Conservation (phyloP, 1,140 invertebrate species). For the Zaprionus ghesquierei region DNA sequence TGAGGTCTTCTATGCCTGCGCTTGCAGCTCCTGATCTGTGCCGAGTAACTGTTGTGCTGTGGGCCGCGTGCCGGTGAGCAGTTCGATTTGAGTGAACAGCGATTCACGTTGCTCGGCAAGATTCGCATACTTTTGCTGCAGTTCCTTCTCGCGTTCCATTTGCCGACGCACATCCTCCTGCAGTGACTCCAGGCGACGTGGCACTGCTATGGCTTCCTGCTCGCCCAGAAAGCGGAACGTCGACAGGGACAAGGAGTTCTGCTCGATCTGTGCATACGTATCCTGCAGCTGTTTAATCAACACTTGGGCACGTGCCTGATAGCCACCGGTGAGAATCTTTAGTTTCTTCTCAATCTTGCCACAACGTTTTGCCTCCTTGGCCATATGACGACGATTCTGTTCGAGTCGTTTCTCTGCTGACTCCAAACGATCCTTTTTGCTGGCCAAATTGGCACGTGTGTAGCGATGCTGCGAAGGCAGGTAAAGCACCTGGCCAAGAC, state of each 20-base stretch:
- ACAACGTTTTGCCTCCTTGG: constrained; percentile 96
- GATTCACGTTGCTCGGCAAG: constrained; percentile 63
- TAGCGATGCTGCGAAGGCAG: constrained; percentile 94
- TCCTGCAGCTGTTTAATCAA: constrained; percentile 96
- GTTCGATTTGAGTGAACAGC: constrained; percentile 52
- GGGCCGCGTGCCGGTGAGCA: constrained; percentile 45
- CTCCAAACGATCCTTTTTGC: constrained; percentile 97
- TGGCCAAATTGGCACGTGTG: constrained; percentile 96
- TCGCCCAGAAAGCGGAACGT: constrained; percentile 96
- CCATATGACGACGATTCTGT: constrained; percentile 96
- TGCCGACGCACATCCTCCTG: constrained; percentile 97
- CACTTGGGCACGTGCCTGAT: constrained; percentile 92
- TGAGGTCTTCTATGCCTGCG: constrained; percentile 14
- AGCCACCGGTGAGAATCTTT: constrained; percentile 95
- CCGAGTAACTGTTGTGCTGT: constrained; percentile 51
- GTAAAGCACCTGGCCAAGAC: constrained; percentile 93
- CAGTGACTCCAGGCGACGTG: constrained; percentile 93
- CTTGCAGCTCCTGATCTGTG: constrained; percentile 27
- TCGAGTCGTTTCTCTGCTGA: constrained; percentile 96
- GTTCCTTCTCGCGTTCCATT: constrained; percentile 92
- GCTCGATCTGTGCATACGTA: constrained; percentile 94
- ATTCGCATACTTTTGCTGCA: constrained; percentile 86
- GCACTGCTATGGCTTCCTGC: constrained; percentile 95
- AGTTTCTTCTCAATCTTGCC: constrained; percentile 99
- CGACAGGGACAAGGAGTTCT: constrained; percentile 92